Evolutionary conservation across 2,888 invertebrate species (phyloP).

Genomic region (Clistopyga incitator): DNA sequence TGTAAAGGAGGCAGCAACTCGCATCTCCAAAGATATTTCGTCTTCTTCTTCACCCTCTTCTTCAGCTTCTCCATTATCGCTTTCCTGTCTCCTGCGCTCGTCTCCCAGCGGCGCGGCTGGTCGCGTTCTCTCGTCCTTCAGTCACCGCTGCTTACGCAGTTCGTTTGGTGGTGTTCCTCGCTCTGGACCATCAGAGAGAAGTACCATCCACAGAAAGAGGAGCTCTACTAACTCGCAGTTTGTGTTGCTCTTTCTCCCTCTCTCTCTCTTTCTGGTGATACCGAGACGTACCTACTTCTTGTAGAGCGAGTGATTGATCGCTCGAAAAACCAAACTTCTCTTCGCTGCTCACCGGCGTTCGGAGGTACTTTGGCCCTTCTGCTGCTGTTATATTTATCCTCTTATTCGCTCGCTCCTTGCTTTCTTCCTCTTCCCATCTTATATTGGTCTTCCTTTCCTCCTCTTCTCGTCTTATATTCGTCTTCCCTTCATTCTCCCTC

Average conservation of each 20-base stretch:
- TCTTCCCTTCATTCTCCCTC: slow-evolving; percentile 11
- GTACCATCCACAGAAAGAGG: slow-evolving; percentile 6
- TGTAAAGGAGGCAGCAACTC: slow-evolving; percentile 27
- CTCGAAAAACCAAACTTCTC: slow-evolving; percentile 78
- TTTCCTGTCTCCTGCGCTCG: slow-evolving; percentile 25
- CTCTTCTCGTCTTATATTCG: background rate
- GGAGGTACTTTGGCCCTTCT: slow-evolving; percentile 57
- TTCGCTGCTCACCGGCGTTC: slow-evolving; percentile 58
- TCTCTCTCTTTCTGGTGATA: slow-evolving; percentile 66
- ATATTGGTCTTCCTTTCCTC: background rate
- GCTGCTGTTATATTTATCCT: slow-evolving; percentile 54
- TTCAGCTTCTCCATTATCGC: slow-evolving; percentile 38
- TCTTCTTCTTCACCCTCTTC: slow-evolving; percentile 10
- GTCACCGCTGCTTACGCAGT: background rate
- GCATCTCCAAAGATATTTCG: slow-evolving; percentile 27
- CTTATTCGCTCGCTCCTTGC: slow-evolving; percentile 56
- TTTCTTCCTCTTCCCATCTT: slow-evolving; percentile 32
- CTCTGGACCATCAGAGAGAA: slow-evolving; percentile 32
- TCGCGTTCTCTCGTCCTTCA: slow-evolving; percentile 2
- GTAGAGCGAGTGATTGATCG: slow-evolving; percentile 81
- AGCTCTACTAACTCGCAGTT: slow-evolving; percentile 50
- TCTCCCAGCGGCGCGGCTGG: background rate
- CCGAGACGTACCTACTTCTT: slow-evolving; percentile 78
- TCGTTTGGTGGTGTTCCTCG: background rate
- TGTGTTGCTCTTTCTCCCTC: slow-evolving; percentile 38